phyloP scores from a whole-genome alignment of 2,113 vertebrate genomes.

The Odontesthes bonariensis region DNA sequence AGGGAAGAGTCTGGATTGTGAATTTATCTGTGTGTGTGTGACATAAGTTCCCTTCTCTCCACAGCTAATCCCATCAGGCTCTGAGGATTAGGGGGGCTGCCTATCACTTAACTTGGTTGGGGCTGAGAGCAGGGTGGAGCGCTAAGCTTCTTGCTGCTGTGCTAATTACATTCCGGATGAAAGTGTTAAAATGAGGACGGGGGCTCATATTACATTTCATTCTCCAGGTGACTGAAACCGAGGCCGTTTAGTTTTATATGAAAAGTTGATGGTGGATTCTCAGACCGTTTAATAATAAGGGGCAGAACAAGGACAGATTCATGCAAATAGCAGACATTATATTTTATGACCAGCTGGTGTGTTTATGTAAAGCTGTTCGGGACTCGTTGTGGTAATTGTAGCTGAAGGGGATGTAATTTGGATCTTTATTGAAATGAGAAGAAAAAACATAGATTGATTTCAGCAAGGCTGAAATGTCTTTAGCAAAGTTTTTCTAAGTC shows the following conservation, averaged over 20 bases:
- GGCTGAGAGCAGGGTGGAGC: constrained; percentile 62
- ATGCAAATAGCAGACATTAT: background rate
- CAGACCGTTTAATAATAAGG: constrained; percentile 32
- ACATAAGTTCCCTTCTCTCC: constrained; percentile 73
- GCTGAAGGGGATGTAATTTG: constrained; percentile 32
- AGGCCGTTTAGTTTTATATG: constrained; percentile 52
- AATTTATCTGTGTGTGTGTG: constrained; percentile 43
- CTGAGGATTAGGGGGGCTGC: constrained; percentile 76
- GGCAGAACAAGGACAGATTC: constrained; percentile 16
- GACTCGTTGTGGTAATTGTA: constrained; percentile 23
- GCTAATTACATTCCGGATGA: constrained; percentile 83
- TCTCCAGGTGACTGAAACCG: constrained; percentile 35
- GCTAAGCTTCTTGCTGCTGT: constrained; percentile 72
- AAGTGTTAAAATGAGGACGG: constrained; percentile 67
- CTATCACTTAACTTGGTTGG: constrained; percentile 73
- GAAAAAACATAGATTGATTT: constrained; percentile 11
- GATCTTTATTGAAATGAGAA: constrained; percentile 10
- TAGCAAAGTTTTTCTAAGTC: background rate
- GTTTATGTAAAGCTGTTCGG: constrained; percentile 28
- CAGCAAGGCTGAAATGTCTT: background rate
- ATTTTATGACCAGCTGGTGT: constrained; percentile 5
- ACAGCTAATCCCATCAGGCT: constrained; percentile 82
- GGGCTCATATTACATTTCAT: constrained; percentile 54
- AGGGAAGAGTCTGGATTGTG: constrained; percentile 43
- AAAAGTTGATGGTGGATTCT: constrained; percentile 38